phyloP scores from a whole-genome alignment of 2,113 vertebrate species.

The Fukomys damarensis region DNA sequence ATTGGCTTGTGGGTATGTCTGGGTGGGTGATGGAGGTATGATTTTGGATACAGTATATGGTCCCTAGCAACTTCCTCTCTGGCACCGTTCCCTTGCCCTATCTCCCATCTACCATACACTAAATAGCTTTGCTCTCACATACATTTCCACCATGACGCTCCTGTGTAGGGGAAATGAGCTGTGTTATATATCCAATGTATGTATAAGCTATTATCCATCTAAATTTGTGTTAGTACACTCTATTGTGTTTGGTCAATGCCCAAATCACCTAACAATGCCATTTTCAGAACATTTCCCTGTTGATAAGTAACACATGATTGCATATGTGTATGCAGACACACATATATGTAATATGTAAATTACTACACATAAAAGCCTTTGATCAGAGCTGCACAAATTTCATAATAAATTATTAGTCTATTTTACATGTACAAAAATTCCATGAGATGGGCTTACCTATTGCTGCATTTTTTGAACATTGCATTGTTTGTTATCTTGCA shows the following conservation, averaged over 20 bases:
- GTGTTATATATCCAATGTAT: neutral
- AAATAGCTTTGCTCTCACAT: neutral
- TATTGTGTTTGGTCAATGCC: neutral
- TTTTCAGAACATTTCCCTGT: neutral
- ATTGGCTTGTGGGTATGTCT: neutral
- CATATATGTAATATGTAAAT: neutral
- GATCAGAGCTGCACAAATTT: neutral
- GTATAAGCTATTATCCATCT: neutral
- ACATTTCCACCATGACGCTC: neutral
- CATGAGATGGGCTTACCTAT: neutral
- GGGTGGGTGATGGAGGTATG: too few species aligned
- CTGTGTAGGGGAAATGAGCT: neutral
- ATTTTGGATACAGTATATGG: neutral
- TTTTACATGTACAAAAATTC: neutral
- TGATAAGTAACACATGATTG: neutral
- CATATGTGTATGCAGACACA: fast-evolving
- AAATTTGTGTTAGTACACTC: neutral
- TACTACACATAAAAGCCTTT: neutral
- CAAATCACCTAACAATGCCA: neutral
- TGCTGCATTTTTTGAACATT: neutral
- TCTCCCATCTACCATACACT: neutral
- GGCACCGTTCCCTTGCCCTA: neutral
- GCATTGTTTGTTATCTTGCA: neutral
- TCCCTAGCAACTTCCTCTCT: neutral
- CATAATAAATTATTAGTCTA: neutral